Evolutionary conservation across 1,140 invertebrate genomes (phyloP).

Genomic region (Pseudomyrmex concolor): DNA sequence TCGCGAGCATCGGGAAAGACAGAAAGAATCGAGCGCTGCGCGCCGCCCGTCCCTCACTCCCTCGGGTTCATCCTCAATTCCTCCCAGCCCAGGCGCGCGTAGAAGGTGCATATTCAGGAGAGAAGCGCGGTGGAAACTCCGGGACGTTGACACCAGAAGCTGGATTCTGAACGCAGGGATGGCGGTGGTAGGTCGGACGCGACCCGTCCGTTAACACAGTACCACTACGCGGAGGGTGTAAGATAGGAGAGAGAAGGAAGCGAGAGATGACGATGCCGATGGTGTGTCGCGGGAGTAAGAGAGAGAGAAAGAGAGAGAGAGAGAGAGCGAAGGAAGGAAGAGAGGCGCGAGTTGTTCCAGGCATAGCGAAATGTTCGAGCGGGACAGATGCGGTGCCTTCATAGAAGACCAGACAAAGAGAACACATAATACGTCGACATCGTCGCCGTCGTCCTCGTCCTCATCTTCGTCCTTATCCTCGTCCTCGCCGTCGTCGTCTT

Average conservation of each 20-base stretch:
- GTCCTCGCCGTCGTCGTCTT: constrained; percentile 57
- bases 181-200: constrained; percentile 70
- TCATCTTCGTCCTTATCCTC: constrained; percentile 53
- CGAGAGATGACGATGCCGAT: constrained; percentile 9
- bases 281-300: constrained; percentile 37
- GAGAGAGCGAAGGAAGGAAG: not conserved
- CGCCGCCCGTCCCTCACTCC: constrained; percentile 25
- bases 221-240: constrained; percentile 53
- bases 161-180: constrained; percentile 69
- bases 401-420: constrained; percentile 56
- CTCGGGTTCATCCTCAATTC: constrained; percentile 25
- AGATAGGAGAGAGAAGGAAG: constrained; percentile 46
- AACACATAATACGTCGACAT: constrained; percentile 69
- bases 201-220: constrained; percentile 70
- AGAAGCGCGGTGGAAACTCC: constrained; percentile 70
- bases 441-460: constrained; percentile 62
- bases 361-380: constrained; percentile 58
- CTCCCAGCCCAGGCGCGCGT: constrained; percentile 19
- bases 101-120: constrained; percentile 73
- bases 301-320: no score
- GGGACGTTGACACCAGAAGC: constrained; percentile 80
- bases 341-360: constrained; percentile 52
- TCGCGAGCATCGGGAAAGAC: constrained; percentile 70
- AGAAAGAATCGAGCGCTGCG: constrained; percentile 65
- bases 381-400: constrained; percentile 45